Base-by-base conservation (phyloP, 2,797 vertebrate genomes). In the Prionace glauca region DNA sequence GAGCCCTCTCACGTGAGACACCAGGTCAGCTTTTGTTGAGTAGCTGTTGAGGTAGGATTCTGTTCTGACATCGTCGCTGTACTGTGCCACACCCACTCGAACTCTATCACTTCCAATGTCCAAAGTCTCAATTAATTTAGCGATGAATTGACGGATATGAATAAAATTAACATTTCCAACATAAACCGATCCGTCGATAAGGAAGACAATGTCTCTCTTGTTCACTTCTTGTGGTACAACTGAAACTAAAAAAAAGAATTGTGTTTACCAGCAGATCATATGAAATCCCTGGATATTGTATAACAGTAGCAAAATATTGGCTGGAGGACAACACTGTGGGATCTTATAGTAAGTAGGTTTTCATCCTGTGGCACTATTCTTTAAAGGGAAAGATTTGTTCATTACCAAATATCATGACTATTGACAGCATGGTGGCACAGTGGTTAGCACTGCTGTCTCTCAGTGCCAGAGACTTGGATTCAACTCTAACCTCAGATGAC, bases 111-210 rank as follows among this genome's bases (percentile, higher is more conserved):
- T 98, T 92, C 98, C 97, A 95, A 99, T 97, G 96, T 99, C 98
- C 95, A 99, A 98, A 96, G 97, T 96, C 97, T 98, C 98, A 96
- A 99, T 98, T 96, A 99, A 96, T 24, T 96, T 97, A 97, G 97
- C 97, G 67, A 99, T 98, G 97, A 99, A 99, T 97, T 98, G 98
- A 95, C 97, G 98, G 96, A 99, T 98, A 95, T 97, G 98, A 96
- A 98, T 98, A 87, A 99, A 98, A 96, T 98, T 98, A 97, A 96
- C 96, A 96, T 97, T 97, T 96, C 98, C 99, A 0, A 99, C 97
- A 97, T 98, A 98, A 97, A 96, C 96, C 84, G 99, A 99, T 97
- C 99, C 99, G 96, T 99, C 99, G 97, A 99, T 98, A 97, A 99
- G 98, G 97, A 99, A 99, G 97, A 99, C 98, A 97, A 99, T 98